Percentiles rank a stretch among this genome's conserved stretches.
phyloP scores from a whole-genome alignment of 2,888 invertebrate genomes.

The Dorcus parallelipipedus region DNA sequence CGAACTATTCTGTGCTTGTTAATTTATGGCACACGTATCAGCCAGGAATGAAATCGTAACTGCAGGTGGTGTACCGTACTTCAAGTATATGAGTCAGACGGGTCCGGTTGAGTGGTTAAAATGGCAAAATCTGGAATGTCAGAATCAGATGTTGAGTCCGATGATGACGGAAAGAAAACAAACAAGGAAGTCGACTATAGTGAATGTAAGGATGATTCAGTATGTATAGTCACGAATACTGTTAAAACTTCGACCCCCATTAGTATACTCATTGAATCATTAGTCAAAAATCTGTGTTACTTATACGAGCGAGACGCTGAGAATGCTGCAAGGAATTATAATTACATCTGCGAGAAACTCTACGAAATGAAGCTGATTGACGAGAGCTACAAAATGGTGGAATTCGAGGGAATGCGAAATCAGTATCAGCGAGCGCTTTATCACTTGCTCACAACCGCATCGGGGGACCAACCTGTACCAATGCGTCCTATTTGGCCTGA shows the following conservation, averaged over 20 bases:
- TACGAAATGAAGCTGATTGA: constrained; percentile 68
- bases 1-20: too few relatives aligned
- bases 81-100: too few relatives aligned
- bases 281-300: constrained; percentile 65
- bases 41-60: too few relatives aligned
- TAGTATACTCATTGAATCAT: constrained; percentile 67
- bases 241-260: constrained; percentile 55
- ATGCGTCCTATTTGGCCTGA: constrained; percentile 55
- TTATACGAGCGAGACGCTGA: constrained; percentile 60
- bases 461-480: constrained; percentile 53
- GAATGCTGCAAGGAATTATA: constrained; percentile 58
- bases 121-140: constrained; percentile 32
- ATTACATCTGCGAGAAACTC: constrained; percentile 64
- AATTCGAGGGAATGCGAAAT: constrained; percentile 66
- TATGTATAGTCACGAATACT: constrained; percentile 14
- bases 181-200: neutral
- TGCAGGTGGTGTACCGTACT: too few relatives aligned
- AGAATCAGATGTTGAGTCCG: constrained; percentile 18
- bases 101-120: neutral
- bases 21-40: too few relatives aligned
- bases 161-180: constrained; percentile 11
- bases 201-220: constrained; percentile 1
- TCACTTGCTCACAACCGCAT: constrained; percentile 60
- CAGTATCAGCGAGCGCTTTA: constrained; percentile 67
- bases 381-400: constrained; percentile 64